These are phyloP conservation scores for Oncopeltus fasciatus DNA, from an alignment of 1,140 invertebrate genomes.

Conservation along the genomic window DNA sequence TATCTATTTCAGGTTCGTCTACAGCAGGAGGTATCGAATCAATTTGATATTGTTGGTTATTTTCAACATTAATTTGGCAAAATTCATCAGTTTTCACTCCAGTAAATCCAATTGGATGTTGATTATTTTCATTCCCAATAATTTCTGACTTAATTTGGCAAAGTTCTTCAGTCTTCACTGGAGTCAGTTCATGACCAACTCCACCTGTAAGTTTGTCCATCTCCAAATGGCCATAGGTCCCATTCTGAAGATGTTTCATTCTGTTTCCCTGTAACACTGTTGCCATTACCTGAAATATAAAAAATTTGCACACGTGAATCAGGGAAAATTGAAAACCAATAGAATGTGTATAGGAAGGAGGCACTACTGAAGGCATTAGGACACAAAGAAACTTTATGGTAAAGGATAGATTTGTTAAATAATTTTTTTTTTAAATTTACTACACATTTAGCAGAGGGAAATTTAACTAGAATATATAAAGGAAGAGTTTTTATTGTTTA, in stretches of 20 bases:
- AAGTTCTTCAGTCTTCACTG: background rate
- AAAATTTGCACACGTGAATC: no score
- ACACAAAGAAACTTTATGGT: no score
- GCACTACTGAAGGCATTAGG: no score
- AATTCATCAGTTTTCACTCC: no score
- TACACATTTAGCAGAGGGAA: no score
- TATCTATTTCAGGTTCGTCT: slow-evolving; percentile 50
- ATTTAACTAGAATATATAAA: no score
- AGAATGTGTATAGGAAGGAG: background rate
- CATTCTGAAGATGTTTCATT: slow-evolving; percentile 22
- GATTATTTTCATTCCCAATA: background rate
- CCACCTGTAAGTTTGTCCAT: slow-evolving; percentile 12
- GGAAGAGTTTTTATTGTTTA: no score
- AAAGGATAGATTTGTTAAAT: no score
- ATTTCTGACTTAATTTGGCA: background rate
- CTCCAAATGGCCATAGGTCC: slow-evolving; percentile 17
- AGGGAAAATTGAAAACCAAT: no score
- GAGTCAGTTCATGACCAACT: background rate
- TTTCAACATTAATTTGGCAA: background rate
- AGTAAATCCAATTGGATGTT: no score
- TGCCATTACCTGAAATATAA: slow-evolving; percentile 18
- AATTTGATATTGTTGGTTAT: background rate
- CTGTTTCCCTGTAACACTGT: slow-evolving; percentile 21
- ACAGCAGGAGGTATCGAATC: background rate
- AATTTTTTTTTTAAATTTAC: no score